Percentiles rank a stretch among this genome's conserved stretches.
Evolutionary conservation across 2,888 invertebrate genomes (phyloP).

Genomic region (Archips xylosteana): DNA sequence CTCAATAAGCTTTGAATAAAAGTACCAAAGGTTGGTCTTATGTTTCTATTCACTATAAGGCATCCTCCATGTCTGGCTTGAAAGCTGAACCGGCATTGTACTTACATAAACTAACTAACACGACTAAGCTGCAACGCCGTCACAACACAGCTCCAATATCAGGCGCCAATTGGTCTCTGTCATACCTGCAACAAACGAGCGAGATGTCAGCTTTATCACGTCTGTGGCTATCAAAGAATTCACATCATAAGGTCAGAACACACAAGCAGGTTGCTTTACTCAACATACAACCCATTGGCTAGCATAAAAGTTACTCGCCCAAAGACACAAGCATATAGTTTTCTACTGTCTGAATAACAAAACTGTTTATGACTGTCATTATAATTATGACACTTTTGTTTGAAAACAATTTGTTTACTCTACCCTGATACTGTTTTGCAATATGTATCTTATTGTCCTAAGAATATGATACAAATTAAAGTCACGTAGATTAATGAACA

Average conservation of each 20-base stretch:
- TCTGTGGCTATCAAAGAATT: background rate
- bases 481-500: slow-evolving; percentile 1
- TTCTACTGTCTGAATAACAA: background rate
- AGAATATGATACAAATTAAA: slow-evolving; percentile 12
- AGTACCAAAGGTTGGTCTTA: background rate
- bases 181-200: slow-evolving; percentile 38
- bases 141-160: slow-evolving; percentile 16
- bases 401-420: slow-evolving; percentile 21
- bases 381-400: slow-evolving; percentile 32
- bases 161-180: slow-evolving; percentile 14
- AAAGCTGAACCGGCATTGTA: slow-evolving; percentile 1
- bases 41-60: background rate
- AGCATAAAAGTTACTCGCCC: background rate
- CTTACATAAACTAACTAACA: background rate
- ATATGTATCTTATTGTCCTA: slow-evolving; percentile 14
- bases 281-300: background rate
- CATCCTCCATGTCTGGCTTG: background rate
- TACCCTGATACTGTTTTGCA: slow-evolving; percentile 3
- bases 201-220: slow-evolving; percentile 26
- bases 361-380: slow-evolving; percentile 25
- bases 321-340: background rate
- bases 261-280: background rate
- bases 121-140: background rate
- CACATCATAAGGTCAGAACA: background rate
- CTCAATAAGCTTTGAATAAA: too few species aligned